Evolutionary conservation across 2,888 invertebrate genomes (phyloP).

Genomic region (Lysandra bellargus): DNA sequence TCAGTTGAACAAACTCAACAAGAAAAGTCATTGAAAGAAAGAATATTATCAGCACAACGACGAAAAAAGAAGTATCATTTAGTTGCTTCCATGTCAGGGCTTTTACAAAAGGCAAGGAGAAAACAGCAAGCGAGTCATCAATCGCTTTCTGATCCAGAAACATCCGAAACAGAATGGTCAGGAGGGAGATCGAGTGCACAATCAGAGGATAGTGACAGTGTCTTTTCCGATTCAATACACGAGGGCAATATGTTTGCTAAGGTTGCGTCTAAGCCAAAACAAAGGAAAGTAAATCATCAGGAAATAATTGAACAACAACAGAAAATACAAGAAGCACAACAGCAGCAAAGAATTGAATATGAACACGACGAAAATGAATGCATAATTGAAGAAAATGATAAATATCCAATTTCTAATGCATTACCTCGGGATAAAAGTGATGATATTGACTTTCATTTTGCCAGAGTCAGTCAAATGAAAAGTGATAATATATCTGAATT

Average conservation of each 20-base stretch:
- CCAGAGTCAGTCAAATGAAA: constrained; percentile 77
- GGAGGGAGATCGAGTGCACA: constrained; percentile 84
- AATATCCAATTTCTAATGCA: constrained; percentile 48
- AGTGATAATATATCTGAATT: constrained; percentile 72
- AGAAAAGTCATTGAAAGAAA: constrained; percentile 72
- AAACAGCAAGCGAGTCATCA: constrained; percentile 82
- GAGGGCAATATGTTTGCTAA: constrained; percentile 84
- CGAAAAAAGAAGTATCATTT: constrained; percentile 90
- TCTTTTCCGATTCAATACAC: constrained; percentile 85
- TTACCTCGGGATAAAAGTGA: constrained; percentile 74
- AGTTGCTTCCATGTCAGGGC: constrained; percentile 91
- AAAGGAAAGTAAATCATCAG: constrained; percentile 72
- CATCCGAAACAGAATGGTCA: constrained; percentile 86
- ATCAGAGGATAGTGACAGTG: constrained; percentile 88
- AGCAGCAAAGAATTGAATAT: constrained; percentile 67
- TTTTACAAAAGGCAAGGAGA: constrained; percentile 91
- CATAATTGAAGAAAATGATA: constrained; percentile 65
- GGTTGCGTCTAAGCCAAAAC: constrained; percentile 73
- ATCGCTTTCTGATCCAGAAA: constrained; percentile 88
- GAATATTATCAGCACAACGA: constrained; percentile 71
- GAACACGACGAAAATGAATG: constrained; percentile 59
- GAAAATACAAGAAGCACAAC: constrained; percentile 72
- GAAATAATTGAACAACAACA: constrained; percentile 76
- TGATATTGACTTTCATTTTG: constrained; percentile 77
- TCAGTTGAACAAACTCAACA: constrained; percentile 74